These are phyloP conservation scores for Cyprinodon variegatus DNA, from an alignment of 2,113 vertebrate genomes.

Conservation along the genomic window DNA sequence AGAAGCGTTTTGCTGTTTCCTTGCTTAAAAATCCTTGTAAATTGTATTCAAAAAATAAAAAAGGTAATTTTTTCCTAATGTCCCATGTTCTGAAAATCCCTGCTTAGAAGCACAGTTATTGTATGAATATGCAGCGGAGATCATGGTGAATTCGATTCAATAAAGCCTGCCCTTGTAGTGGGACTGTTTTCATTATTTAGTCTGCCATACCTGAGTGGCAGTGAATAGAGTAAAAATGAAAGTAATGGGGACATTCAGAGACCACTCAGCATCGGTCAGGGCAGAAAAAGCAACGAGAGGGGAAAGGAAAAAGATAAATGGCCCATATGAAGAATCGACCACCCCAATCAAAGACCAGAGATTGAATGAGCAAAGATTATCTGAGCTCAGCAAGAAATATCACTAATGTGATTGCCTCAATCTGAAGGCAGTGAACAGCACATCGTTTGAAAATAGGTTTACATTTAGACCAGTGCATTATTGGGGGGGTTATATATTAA, in stretches of 20 bases:
- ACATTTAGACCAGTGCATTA: constrained; percentile 1
- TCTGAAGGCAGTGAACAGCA: constrained; percentile 8
- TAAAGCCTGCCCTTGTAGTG: constrained; percentile 24
- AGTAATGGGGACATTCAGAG: constrained; percentile 12
- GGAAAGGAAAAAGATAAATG: not conserved
- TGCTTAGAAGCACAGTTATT: not conserved
- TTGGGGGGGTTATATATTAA: not conserved
- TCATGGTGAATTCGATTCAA: constrained; percentile 9
- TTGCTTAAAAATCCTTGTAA: not conserved
- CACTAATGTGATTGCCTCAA: constrained; percentile 31
- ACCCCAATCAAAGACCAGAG: constrained; percentile 37
- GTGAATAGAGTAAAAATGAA: constrained; percentile 15
- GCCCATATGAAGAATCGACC: constrained; percentile 11
- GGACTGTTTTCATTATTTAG: constrained; percentile 2
- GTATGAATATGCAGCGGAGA: not conserved
- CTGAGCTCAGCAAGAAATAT: constrained; percentile 26
- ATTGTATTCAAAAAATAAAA: constrained; percentile 16
- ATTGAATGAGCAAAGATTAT: constrained; percentile 17
- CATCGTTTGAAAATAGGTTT: constrained; percentile 12
- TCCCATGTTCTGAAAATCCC: constrained; percentile 8
- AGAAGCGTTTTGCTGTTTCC: constrained; percentile 31
- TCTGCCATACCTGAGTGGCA: constrained; percentile 5
- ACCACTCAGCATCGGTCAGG: constrained; percentile 1
- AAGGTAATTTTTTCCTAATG: not conserved
- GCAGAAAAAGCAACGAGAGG: not conserved